Evolutionary conservation across 2,797 vertebrate species (phyloP).

Genomic region (Hirundo rustica): DNA sequence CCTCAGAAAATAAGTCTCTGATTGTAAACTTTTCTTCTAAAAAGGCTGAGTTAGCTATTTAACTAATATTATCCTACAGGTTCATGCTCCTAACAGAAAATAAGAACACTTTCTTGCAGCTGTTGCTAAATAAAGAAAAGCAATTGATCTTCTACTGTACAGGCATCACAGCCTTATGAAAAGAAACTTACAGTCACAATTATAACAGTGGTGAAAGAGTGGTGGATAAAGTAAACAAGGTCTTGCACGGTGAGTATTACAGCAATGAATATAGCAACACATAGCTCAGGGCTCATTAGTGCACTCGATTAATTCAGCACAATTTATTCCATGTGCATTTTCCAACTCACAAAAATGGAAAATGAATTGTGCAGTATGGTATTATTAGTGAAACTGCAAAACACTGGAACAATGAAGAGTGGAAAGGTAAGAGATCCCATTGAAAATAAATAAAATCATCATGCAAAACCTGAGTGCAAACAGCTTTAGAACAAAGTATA

Average conservation of each 20-base stretch:
- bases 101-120: neutral
- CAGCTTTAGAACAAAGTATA: neutral
- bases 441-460: neutral
- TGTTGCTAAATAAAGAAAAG: neutral
- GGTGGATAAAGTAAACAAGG: neutral
- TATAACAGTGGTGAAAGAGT: neutral
- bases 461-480: neutral
- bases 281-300: neutral
- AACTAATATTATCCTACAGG: neutral
- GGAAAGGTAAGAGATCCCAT: neutral
- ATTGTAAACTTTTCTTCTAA: neutral
- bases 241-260: neutral
- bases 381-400: neutral
- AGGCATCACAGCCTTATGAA: neutral
- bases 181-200: neutral
- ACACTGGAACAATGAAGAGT: neutral
- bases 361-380: neutral
- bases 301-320: neutral
- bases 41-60: accelerated
- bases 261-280: neutral
- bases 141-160: neutral
- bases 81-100: neutral
- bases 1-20: neutral
- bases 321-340: neutral
- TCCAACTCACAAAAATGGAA: neutral